Evolutionary conservation across 2,888 invertebrate species (phyloP).

Genomic region (Hyalella azteca): DNA sequence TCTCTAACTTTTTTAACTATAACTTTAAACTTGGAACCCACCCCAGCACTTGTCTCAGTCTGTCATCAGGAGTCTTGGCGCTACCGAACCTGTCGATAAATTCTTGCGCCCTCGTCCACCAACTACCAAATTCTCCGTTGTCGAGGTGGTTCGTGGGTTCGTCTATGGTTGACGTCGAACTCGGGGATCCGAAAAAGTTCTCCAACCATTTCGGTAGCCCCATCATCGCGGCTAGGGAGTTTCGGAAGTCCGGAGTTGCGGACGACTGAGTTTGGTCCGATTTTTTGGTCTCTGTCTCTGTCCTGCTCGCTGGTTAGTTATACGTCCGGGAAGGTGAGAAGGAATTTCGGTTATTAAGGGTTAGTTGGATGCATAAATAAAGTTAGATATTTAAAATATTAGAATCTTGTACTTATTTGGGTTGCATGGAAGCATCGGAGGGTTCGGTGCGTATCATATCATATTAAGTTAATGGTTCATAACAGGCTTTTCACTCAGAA

Average conservation of each 20-base stretch:
- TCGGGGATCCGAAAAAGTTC: neutral
- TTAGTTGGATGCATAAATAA: neutral
- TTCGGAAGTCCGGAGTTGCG: neutral
- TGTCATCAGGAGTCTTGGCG: conserved; percentile 7
- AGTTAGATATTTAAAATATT: neutral
- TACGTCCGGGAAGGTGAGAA: neutral
- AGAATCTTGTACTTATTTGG: too few relatives aligned
- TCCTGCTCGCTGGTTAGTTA: neutral
- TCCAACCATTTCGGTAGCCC: neutral
- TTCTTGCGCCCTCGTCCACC: conserved; percentile 17
- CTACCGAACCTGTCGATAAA: conserved; percentile 30
- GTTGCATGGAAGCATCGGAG: too few relatives aligned
- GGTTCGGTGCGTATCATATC: too few relatives aligned
- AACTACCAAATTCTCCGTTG: conserved; percentile 8
- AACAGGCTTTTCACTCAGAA: too few relatives aligned
- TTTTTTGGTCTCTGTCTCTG: conserved; percentile 7
- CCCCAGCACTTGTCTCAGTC: conserved; percentile 38
- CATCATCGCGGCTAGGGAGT: neutral
- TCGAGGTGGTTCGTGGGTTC: neutral
- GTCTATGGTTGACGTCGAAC: neutral
- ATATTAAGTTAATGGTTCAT: too few relatives aligned
- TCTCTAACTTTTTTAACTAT: too few relatives aligned
- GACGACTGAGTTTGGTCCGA: neutral
- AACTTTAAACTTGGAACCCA: neutral
- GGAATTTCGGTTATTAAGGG: neutral